These are phyloP conservation scores for Alethe diademata DNA, from an alignment of 2,113 vertebrate genomes.

Conservation along the genomic window DNA sequence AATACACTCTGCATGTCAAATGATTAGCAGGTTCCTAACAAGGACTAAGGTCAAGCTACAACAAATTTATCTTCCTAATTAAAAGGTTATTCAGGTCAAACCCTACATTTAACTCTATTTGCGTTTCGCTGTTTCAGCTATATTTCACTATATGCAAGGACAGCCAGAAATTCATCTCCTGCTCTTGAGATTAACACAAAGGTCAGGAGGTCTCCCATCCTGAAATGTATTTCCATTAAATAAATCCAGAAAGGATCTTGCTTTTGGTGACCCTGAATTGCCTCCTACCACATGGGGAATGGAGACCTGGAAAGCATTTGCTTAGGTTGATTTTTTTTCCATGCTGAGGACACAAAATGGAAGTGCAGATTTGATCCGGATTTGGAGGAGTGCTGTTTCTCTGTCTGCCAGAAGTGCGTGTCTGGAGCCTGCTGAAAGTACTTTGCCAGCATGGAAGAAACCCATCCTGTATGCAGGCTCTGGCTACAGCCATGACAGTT, in stretches of 20 bases:
- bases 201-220: not conserved
- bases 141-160: slow-evolving; percentile 43
- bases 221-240: not conserved
- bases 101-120: slow-evolving; percentile 31
- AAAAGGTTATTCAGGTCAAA: slow-evolving; percentile 44
- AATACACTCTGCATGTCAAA: slow-evolving; percentile 39
- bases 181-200: not conserved
- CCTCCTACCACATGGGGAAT: not conserved
- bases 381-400: not conserved
- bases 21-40: slow-evolving; percentile 46
- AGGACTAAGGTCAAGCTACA: slow-evolving; percentile 50
- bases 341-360: not conserved
- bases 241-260: not conserved
- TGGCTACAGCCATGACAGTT: not conserved
- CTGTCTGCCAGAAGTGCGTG: not conserved
- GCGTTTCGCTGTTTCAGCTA: slow-evolving; percentile 39
- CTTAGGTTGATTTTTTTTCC: not conserved
- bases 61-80: slow-evolving; percentile 46
- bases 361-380: not conserved
- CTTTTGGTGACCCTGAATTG: not conserved
- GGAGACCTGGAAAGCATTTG: not conserved
- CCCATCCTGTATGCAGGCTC: not conserved
- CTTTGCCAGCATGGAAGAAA: not conserved
- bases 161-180: slow-evolving; percentile 7
- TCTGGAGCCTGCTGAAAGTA: not conserved